Percentiles rank a stretch among this genome's conserved stretches.
phyloP scores from a whole-genome alignment of 2,113 vertebrate genomes.

The Felis catus region F.catus_Fca126_mat1.0 CM031412.1:163851001-163851500 shows the following conservation, averaged over 20 bases:
- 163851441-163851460: slow-evolving; percentile 65
- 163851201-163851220: slow-evolving; percentile 91
- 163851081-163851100: fast-evolving
- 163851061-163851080: background rate
- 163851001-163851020: background rate
- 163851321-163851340: slow-evolving; percentile 39
- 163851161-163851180: slow-evolving; percentile 85
- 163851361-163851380: slow-evolving; percentile 62
- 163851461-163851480: slow-evolving; percentile 13
- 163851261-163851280: slow-evolving; percentile 92
- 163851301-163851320: slow-evolving; percentile 51
- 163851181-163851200: slow-evolving; percentile 92
- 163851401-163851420: slow-evolving; percentile 72
- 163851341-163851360: slow-evolving; percentile 43
- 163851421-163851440: slow-evolving; percentile 65
- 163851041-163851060: background rate
- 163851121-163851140: background rate
- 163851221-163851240: slow-evolving; percentile 93
- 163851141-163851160: background rate
- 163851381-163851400: slow-evolving; percentile 59
- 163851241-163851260: slow-evolving; percentile 91
- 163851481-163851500: slow-evolving; percentile 47
- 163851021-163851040: background rate
- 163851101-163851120: background rate
- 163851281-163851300: slow-evolving; percentile 86